These are phyloP conservation scores for Diplosoma virens DNA, from an alignment of 23 tunicate genomes.

Conservation along the genomic window DNA sequence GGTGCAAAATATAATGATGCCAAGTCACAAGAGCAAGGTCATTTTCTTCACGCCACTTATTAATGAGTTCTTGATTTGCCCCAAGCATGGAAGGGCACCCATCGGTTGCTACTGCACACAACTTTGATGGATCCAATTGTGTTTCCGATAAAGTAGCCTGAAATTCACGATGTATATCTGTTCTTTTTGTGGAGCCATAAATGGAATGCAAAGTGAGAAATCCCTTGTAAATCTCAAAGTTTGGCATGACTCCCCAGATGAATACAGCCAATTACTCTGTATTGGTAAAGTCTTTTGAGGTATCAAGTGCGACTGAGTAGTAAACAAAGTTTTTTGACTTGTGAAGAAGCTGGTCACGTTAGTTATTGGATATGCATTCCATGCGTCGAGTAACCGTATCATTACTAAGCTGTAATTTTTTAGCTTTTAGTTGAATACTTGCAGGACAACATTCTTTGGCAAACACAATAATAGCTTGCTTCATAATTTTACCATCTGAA, in stretches of 20 bases:
- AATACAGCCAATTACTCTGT: slow-evolving; percentile 44
- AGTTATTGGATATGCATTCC: slow-evolving; percentile 41
- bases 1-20: slow-evolving; percentile 63
- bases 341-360: slow-evolving; percentile 40
- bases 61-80: slow-evolving; percentile 54
- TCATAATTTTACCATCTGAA: slow-evolving; percentile 43
- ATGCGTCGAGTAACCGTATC: slow-evolving; percentile 24
- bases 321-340: slow-evolving; percentile 23
- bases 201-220: slow-evolving; percentile 46
- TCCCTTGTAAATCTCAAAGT: slow-evolving; percentile 53
- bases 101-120: slow-evolving; percentile 55
- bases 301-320: slow-evolving; percentile 41
- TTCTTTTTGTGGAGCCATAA: slow-evolving; percentile 36
- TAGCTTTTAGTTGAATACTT: slow-evolving; percentile 35
- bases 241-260: slow-evolving; percentile 38
- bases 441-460: slow-evolving; percentile 33
- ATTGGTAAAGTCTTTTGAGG: slow-evolving; percentile 51
- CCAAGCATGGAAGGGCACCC: slow-evolving; percentile 60
- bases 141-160: slow-evolving; percentile 39
- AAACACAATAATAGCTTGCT: slow-evolving; percentile 32
- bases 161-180: slow-evolving; percentile 38
- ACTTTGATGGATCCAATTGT: slow-evolving; percentile 32
- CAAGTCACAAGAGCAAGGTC: slow-evolving; percentile 47
- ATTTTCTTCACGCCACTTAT: slow-evolving; percentile 60
- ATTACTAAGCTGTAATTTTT: slow-evolving; percentile 50